Conservation (phyloP, 2,797 vertebrate species). For the Peromyscus nudipes region DNA sequence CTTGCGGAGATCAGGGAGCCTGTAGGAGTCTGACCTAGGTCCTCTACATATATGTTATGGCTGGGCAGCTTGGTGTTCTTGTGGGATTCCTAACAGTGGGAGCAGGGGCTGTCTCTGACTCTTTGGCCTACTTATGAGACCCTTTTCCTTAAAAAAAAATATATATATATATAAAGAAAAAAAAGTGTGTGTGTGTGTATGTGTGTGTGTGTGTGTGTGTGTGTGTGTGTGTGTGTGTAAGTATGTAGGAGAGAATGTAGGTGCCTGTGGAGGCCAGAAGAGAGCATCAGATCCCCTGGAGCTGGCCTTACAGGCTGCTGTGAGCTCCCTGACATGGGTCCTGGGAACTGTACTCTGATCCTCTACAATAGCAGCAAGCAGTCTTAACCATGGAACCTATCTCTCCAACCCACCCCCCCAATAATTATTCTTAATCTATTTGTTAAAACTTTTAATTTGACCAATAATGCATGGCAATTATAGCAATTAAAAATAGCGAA, state of each 20-base stretch:
- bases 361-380: background rate
- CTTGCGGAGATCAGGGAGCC: background rate
- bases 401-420: background rate
- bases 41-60: background rate
- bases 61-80: background rate
- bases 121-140: background rate
- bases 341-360: background rate
- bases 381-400: background rate
- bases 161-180: rapidly evolving
- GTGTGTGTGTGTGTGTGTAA: background rate
- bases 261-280: background rate
- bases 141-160: background rate
- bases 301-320: background rate
- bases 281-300: background rate
- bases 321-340: background rate
- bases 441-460: conserved; percentile 46
- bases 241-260: background rate
- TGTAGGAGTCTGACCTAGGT: background rate
- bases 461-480: background rate
- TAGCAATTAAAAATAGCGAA: background rate
- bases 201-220: background rate
- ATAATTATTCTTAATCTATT: conserved; percentile 29
- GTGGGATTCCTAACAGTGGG: background rate
- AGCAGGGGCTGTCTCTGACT: background rate
- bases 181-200: background rate